These are phyloP conservation scores for Salvator merianae DNA, from an alignment of 2,113 vertebrate species.

Conservation along the genomic window DNA sequence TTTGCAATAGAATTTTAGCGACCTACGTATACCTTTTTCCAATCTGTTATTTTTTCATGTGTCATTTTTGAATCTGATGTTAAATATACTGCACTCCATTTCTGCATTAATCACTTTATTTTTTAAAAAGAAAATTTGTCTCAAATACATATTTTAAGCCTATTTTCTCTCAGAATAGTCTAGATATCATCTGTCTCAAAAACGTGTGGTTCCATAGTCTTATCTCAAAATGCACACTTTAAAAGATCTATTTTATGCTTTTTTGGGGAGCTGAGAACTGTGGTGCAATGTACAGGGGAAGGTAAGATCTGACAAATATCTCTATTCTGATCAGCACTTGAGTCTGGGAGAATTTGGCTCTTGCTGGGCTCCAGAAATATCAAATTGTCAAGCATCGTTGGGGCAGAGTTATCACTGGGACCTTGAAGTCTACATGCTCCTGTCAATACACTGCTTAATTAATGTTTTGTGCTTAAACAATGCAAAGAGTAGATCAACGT, in stretches of 20 bases:
- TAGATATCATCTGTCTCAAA: neutral
- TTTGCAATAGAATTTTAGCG: too few relatives aligned
- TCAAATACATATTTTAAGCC: too few relatives aligned
- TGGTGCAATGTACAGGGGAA: neutral
- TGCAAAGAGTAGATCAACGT: too few relatives aligned
- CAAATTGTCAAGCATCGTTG: too few relatives aligned
- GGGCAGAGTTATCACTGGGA: too few relatives aligned
- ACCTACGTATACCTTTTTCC: neutral
- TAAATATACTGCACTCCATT: neutral
- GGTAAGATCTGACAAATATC: neutral
- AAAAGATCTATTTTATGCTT: neutral
- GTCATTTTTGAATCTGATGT: neutral
- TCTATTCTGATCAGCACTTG: neutral
- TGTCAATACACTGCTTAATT: too few relatives aligned
- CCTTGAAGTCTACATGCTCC: too few relatives aligned
- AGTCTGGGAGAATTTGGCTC: too few relatives aligned
- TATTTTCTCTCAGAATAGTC: neutral
- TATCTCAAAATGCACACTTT: neutral
- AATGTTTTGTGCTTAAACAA: too few relatives aligned
- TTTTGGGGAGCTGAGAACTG: neutral
- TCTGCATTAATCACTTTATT: neutral
- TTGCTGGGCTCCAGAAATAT: too few relatives aligned
- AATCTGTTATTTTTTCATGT: neutral
- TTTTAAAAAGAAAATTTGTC: too few relatives aligned
- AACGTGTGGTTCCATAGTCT: neutral